These are phyloP conservation scores for Opisthocomus hoazin DNA, from an alignment of 2,113 vertebrate species.

Conservation along the genomic window DNA sequence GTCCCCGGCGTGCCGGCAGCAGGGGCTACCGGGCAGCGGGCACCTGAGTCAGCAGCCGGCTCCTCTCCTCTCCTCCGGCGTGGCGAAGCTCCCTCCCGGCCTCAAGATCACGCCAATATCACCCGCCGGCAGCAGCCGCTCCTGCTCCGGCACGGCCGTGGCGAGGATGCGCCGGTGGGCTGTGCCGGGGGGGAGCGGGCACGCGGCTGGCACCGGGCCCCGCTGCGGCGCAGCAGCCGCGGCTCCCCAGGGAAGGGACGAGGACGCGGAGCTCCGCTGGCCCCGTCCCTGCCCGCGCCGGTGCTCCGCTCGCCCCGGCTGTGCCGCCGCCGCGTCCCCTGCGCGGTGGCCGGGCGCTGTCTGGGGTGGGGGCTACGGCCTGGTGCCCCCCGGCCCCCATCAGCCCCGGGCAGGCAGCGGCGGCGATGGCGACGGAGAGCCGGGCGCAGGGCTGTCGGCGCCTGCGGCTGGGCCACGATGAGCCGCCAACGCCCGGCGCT, in stretches of 20 bases:
- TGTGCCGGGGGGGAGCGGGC: accelerated
- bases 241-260: neutral
- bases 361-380: neutral
- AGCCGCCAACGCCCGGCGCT: neutral
- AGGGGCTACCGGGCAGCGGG: conserved; percentile 20
- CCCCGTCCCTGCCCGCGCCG: no score
- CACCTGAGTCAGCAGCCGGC: conserved; percentile 27
- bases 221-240: neutral
- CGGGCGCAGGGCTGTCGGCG: accelerated
- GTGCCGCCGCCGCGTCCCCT: no score
- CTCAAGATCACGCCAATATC: conserved; percentile 30
- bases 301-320: no score
- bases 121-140: neutral
- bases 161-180: neutral
- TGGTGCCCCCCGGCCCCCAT: neutral
- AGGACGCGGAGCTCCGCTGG: neutral
- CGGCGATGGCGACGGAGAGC: neutral
- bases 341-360: no score
- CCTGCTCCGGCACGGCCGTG: neutral
- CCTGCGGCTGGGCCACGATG: accelerated
- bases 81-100: neutral
- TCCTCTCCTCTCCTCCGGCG: neutral
- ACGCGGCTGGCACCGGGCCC: neutral
- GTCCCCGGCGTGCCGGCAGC: neutral
- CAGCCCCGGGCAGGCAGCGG: neutral